Evolutionary conservation across 1,140 invertebrate genomes (phyloP), one percentile per base, ranked within the genome.

Genomic region (Drosophila fuyamai): DNA sequence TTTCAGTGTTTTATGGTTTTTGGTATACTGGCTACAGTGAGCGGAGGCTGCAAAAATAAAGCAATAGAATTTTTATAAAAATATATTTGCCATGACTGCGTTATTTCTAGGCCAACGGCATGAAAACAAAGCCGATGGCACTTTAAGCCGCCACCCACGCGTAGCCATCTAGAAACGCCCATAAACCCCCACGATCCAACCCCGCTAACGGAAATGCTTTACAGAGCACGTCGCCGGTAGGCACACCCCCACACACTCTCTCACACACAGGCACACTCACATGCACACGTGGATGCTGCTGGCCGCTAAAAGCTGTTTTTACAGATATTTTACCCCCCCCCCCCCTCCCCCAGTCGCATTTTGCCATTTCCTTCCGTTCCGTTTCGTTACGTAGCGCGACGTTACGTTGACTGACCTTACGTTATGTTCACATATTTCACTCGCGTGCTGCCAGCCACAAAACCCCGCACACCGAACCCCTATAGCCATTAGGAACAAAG

Each of bases 261-360:
- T 32, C 47, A 66, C 57, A 63, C 44, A 79, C 63, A 47, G 29
- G 29, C 54, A 38, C 40, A 29, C 16, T 38, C 13, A 35, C 18
- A 41, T 55, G 46, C 73, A 67, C 76, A 76, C 67, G 74, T 79
- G 83, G 73, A 67, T 47, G 63, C 63, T 76, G 80, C 44, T 80
- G 83, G 79, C 67, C 84, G 84, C 84, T 88, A 88, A 88, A 88
- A 88, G 83, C 83, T 84, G 84, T 73, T 88, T 88, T 88, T 88
- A 89, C 79, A 88, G 77, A 76, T 76, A 80, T 80, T 81, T 85
- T 75, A 66, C 57, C 63, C 63, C 29, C 51, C 47, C 68, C 75
- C 56, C 63, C 63, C 27, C 41, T 47, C 47, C 68, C 75, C 60
- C 44, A 71, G 82, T 62, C 82, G 57, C 83, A 75, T 89, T 89